Base-by-base conservation (phyloP, 2,797 vertebrate genomes). In the Bradypodion pumilum region DNA sequence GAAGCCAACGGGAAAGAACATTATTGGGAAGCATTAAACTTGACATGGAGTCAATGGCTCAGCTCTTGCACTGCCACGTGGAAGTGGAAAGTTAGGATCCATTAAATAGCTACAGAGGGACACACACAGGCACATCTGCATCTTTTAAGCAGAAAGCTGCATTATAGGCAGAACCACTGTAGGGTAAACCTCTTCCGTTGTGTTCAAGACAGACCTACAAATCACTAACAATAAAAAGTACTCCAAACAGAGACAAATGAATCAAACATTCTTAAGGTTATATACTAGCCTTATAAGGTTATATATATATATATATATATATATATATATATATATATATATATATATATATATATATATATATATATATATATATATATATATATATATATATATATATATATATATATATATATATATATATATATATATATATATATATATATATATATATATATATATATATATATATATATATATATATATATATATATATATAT, bases 251-350 rank as follows among this genome's bases (percentile, higher is more conserved):
- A 74, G 9, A 52, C 70, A 23, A 74, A 49, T 25, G 25, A 65
- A 32, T 12, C 56, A 42, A 49, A 74, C 40, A 0, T 27, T 13
- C 77, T 78, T 60, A 23, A 7, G 44, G 74, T 2, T 78, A 72
- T 37, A n/a, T 87, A 88, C 78, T 82, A 44, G 1, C n/a, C 59
- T 82, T 21, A 85, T 74, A n/a, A n/a, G n/a, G n/a, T n/a, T n/a
- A n/a, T n/a, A n/a, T n/a, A n/a, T n/a, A n/a, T n/a, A n/a, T n/a
- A n/a, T n/a, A n/a, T n/a, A n/a, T n/a, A n/a, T n/a, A n/a, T n/a
- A n/a, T n/a, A n/a, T n/a, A n/a, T n/a, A n/a, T n/a, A n/a, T n/a
- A n/a, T n/a, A n/a, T n/a, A n/a, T n/a, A n/a, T n/a, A n/a, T n/a
- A n/a, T n/a, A n/a, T n/a, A n/a, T n/a, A n/a, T n/a, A n/a, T n/a